phyloP scores from a whole-genome alignment of 2,888 invertebrate species.

The Criorhina ranunculi region DNA sequence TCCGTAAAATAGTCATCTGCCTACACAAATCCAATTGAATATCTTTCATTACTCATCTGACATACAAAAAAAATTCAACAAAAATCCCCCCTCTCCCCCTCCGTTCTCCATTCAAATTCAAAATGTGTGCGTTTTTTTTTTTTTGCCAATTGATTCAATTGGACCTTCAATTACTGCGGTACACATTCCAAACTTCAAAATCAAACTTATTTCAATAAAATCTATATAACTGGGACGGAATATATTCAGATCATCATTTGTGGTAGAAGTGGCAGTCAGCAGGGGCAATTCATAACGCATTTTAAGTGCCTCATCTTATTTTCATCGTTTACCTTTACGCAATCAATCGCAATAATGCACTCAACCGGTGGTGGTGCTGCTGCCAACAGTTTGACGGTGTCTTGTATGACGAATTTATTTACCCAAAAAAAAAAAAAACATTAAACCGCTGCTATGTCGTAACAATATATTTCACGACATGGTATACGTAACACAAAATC shows the following conservation, averaged over 20 bases:
- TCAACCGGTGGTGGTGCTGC: conserved; percentile 44
- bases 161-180: conserved; percentile 24
- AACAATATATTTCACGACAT: conserved; percentile 54
- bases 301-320: conserved; percentile 49
- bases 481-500: conserved; percentile 62
- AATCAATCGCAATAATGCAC: conserved; percentile 68
- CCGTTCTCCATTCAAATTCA: conserved; percentile 2
- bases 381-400: conserved; percentile 65
- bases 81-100: neutral
- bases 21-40: neutral
- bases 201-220: conserved; percentile 29
- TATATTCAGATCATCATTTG: conserved; percentile 36
- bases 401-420: conserved; percentile 71
- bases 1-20: neutral
- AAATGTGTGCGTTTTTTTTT: neutral
- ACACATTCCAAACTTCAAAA: conserved; percentile 14
- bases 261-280: neutral
- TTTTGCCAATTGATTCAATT: conserved; percentile 34
- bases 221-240: conserved; percentile 46
- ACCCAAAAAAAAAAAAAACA: conserved; percentile 52
- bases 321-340: conserved; percentile 57
- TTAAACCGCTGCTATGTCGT: conserved; percentile 52
- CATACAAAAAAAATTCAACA: neutral
- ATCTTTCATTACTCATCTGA: neutral
- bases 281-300: conserved; percentile 56